Conservation (phyloP, 2,113 vertebrate species). For the Scalopus aquaticus region DNA sequence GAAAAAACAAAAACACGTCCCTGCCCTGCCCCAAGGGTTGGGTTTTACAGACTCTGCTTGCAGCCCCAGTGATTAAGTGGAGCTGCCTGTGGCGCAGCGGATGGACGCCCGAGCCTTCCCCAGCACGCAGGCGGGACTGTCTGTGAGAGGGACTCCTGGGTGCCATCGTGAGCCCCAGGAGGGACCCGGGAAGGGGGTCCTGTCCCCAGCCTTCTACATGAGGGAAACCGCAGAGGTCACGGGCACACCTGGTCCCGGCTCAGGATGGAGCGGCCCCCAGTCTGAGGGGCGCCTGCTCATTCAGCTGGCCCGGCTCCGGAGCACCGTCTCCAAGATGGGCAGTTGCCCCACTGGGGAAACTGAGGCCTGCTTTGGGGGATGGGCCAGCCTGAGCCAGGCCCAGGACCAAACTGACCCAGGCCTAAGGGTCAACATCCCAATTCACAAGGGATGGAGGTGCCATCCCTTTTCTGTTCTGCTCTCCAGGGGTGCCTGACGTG, state of each 20-base stretch:
- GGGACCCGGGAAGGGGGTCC: too few relatives aligned
- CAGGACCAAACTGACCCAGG: neutral
- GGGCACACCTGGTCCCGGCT: neutral
- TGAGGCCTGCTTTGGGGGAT: neutral
- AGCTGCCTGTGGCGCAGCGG: fast-evolving
- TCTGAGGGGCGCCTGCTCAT: fast-evolving
- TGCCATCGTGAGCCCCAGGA: too few relatives aligned
- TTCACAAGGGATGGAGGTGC: fast-evolving
- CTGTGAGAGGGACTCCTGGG: fast-evolving
- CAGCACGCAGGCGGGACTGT: too few relatives aligned
- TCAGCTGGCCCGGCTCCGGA: neutral
- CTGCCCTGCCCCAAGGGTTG: neutral
- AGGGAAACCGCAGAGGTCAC: neutral
- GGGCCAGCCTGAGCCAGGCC: neutral
- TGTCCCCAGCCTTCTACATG: neutral
- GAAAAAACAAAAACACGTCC: neutral
- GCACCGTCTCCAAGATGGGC: neutral
- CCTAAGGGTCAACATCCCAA: neutral
- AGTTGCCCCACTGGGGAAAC: neutral
- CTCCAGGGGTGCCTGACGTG: neutral
- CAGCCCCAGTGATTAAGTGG: too few relatives aligned
- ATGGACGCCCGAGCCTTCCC: neutral
- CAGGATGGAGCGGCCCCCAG: neutral
- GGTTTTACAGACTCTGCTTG: fast-evolving
- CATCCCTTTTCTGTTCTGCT: neutral